Evolutionary conservation across 1,140 invertebrate genomes (phyloP), one percentile per base, ranked within the genome.

Genomic region (Anastrepha obliqua): DNA sequence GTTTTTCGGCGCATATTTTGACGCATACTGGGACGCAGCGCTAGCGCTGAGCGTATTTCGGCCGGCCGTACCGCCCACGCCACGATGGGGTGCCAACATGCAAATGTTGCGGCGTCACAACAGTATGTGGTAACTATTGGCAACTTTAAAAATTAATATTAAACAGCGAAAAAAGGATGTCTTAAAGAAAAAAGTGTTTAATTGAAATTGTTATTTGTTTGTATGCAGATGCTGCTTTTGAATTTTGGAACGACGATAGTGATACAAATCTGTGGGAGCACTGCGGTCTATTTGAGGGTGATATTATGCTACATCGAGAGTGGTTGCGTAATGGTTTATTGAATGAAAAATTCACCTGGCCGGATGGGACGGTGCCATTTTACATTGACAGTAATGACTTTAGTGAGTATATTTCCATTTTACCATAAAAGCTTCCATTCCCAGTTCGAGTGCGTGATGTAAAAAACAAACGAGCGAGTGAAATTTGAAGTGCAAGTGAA

Each of bases 251-350:
- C 39, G 92, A 94, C 9, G 93, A 95, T 60, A 94, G 92, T 2
- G 93, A 94, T 2, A 93, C 95, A n/a, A 97, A 97, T 89, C 96
- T 94, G 42, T 95, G 95, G 95, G 95, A 95, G 89, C 90, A 95
- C 47, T 94, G 94, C 89, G 95, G 95, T 7, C 92, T 94, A 20
- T 94, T 94, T 85, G 94, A 95, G 90, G 95, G 95, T 64, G 95
- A 95, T 88, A 95, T 95, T 78, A 95, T 95, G 94, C 70, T 94
- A 4, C 90, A 94, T 88, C 91, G 93, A 39, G 89, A 91, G 70
- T 89, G 91, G 15, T 64, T 91, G 3, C 93, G 95, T 87, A 96
- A 96, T 88, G 96, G 95, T 1, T 90, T 96, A 15, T 91, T 95
- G 20, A 95, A 96, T 89, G 94, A 94, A 20, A 94, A 94, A 3